Base-by-base conservation (phyloP, 2,888 invertebrate genomes). In the Teleogryllus oceanicus region DNA sequence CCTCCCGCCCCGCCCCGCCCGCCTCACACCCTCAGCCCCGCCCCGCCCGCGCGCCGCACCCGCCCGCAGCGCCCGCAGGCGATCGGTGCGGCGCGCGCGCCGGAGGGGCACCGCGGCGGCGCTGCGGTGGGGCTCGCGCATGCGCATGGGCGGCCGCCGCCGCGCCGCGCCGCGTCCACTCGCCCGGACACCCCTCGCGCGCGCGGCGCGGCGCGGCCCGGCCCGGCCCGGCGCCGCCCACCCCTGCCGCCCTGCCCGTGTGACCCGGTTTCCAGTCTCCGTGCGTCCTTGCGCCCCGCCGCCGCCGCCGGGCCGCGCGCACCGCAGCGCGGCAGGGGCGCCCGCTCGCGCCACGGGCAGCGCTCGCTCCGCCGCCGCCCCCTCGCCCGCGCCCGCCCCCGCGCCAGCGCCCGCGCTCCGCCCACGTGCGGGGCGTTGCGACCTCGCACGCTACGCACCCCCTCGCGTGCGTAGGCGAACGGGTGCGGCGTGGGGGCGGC, bases 261-360 rank as follows among this genome's bases (percentile, higher is more conserved):
- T 79, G 79, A 79, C 79, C 79, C 76, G 79, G 76, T 79, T 79
- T 79, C 76, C n/a, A 21, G 62, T 62, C 62, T 62, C 62, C 62
- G 62, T 13, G 79, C 79, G 79, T 50, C 79, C 79, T 79, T 79
- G 79, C 76, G 18, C 80, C 51, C 80, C 80, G 24, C 76, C 80
- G 62, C 78, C 21, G 62, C 51, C 49, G 18, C 74, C 78, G 80
- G 74, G 77, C 74, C 49, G 78, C 49, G 77, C 78, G 80, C 75
- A 78, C 20, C 76, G 62, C 62, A 62, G 62, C 62, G 62, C 62
- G 62, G 62, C 62, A 62, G 62, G 62, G 62, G 62, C 62, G 62
- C 62, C 16, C 62, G 62, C 62, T 13, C 62, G 62, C 62, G 62
- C 62, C 62, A 62, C 62, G 62, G 37, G n/a, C 62, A 62, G 16